Evolutionary conservation across 2,113 vertebrate species (phyloP), one percentile per base, ranked within the genome.

Genomic region (Cyprinodon brontotheroides): DNA sequence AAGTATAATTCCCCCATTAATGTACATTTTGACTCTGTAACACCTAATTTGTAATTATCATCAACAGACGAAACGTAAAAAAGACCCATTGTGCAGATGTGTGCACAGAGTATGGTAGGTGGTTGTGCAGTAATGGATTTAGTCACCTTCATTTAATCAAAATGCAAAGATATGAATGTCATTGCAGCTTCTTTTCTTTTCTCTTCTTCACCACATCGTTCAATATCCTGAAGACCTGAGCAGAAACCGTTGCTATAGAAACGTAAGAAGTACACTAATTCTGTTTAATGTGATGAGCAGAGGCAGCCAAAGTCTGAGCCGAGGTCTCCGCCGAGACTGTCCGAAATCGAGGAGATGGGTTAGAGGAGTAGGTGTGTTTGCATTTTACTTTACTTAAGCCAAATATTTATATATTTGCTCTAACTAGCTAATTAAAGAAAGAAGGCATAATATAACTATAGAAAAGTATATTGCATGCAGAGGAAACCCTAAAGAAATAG

Each of bases 211-310:
- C 78, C 6, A 62, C 78, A 85, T 81, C 79, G 78, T 86, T 86
- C 80, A 67, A 74, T 76, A 86, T 87, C 85, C 89, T 73, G 66
- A 86, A 92, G 88, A 91, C 29, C 70, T 68, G 80, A 89, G 82
- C 79, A 69, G 75, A 85, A 90, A 86, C 84, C 72, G 92, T 93
- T 91, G 92, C 91, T 86, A 91, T 93, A 91, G 91, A 88, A 92
- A 93, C 92, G 79, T 86, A 79, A 77, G 82, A 67, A 89, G 72
- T 86, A 90, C 88, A 88, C 81, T 85, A 81, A 67, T 90, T 91
- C 88, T 75, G 74, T 48, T 85, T 73, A 88, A 84, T 84, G 81
- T 72, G 77, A 66, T 77, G 82, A 85, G 84, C 77, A 84, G 70
- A 86, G 47, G 74, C 80, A 87, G 81, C 77, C 75, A 77, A 87